Evolutionary conservation across 2,888 invertebrate genomes (phyloP), one percentile per base, ranked within the genome.

Genomic region (Epistrophe eligans): DNA sequence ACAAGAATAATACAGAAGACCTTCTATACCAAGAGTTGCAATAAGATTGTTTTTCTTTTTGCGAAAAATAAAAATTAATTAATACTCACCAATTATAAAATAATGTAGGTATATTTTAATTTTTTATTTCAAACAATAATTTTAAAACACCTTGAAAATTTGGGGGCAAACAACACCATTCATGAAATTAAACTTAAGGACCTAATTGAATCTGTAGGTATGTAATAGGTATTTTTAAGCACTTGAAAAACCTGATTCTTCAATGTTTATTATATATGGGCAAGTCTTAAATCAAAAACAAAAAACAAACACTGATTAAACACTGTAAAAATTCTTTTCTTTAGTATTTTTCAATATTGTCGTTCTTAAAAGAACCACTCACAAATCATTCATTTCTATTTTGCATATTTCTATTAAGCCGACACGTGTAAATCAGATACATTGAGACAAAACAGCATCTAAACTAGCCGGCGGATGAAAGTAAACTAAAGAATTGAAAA

Each of bases 391-490:
- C 15, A n/a, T 55, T 32, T 55, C 2, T 4, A n/a, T n/a, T 64
- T 15, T 6, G 1, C 10, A 4, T 10, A n/a, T 52, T 38, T 35
- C 19, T 19, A 19, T n/a, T 4, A 24, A 72, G 45, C 58, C 72
- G 64, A 77, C 72, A 85, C 82, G 77, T 73, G 77, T 70, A 62
- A 72, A 9, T 40, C 28, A 2, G 8, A 52, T 9, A 13, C 9
- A 52, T 50, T 9, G 35, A 15, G 62, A 71, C n/a, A 15, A 11
- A 32, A 48, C 4, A 38, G 38, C 73, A 73, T 74, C 81, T 82
- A 50, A 48, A 57, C 73, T 10, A 77, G 73, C 81, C 85, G 85
- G 85, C 77, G 81, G 77, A 85, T 85, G 73, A 82, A 82, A 73
- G 57, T 77, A 67, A 74, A 85, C 85, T 85, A 70, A 85, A 77